Evolutionary conservation across 2,888 invertebrate genomes (phyloP).

Genomic region (Heliconius hortense): DNA sequence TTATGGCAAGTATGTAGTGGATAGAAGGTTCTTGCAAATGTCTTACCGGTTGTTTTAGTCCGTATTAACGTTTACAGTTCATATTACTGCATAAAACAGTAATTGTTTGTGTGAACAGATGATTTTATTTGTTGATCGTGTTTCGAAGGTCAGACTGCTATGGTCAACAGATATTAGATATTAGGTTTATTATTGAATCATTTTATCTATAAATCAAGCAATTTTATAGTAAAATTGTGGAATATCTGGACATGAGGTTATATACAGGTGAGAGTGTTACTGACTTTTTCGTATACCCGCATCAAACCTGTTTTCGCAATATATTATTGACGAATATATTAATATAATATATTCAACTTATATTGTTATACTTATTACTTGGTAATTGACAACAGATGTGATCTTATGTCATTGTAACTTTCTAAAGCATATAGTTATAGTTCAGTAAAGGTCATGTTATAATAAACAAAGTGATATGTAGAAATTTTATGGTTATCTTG

Average conservation of each 20-base stretch:
- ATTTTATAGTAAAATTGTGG: constrained; percentile 42
- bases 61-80: constrained; percentile 40
- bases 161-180: constrained; percentile 53
- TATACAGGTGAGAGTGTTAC: constrained; percentile 49
- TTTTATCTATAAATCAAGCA: constrained; percentile 35
- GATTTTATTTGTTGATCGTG: constrained; percentile 60
- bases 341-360: background rate
- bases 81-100: constrained; percentile 50
- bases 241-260: constrained; percentile 57
- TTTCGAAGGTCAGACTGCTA: constrained; percentile 57
- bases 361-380: constrained; percentile 10
- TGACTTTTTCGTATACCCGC: constrained; percentile 47
- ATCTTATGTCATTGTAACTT: constrained; percentile 17
- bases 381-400: constrained; percentile 18
- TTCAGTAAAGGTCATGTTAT: constrained; percentile 40
- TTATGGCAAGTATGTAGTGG: constrained; percentile 58
- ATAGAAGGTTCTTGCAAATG: constrained; percentile 64
- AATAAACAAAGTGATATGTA: constrained; percentile 37
- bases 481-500: background rate
- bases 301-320: constrained; percentile 43
- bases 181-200: constrained; percentile 43
- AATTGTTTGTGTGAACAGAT: constrained; percentile 66
- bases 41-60: constrained; percentile 49
- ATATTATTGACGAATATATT: constrained; percentile 4
- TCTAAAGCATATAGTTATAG: constrained; percentile 25